phyloP scores from a whole-genome alignment of 2,888 invertebrate species.

The Plagiodera versicolora region DNA sequence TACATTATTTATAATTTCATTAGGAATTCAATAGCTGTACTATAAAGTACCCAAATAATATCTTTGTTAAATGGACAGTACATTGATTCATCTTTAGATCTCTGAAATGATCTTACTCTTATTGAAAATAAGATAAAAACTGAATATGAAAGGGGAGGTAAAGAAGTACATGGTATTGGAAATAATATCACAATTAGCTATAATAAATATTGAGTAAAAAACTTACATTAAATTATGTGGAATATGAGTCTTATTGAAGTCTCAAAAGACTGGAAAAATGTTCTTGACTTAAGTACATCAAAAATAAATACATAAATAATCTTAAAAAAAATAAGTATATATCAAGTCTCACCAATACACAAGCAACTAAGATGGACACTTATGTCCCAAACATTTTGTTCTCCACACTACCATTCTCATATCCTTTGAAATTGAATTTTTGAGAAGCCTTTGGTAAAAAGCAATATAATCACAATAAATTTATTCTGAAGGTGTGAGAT shows the following conservation, averaged over 20 bases:
- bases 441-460: slow-evolving; percentile 23
- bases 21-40: no score
- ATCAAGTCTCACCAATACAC: background rate
- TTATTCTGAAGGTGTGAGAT: slow-evolving; percentile 73
- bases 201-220: background rate
- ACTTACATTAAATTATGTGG: background rate
- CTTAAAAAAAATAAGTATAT: background rate
- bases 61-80: no score
- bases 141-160: background rate
- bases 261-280: background rate
- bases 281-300: background rate
- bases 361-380: background rate
- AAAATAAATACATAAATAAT: background rate
- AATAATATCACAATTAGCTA: slow-evolving; percentile 1
- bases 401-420: background rate
- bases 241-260: background rate
- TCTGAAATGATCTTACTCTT: no score
- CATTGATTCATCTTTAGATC: no score
- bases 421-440: background rate
- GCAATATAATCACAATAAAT: background rate
- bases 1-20: background rate
- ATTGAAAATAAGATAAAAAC: no score
- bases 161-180: background rate
- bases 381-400: background rate
- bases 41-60: no score